These are phyloP conservation scores for Noctua janthina DNA, from an alignment of 2,888 invertebrate genomes.

Conservation along the genomic window DNA sequence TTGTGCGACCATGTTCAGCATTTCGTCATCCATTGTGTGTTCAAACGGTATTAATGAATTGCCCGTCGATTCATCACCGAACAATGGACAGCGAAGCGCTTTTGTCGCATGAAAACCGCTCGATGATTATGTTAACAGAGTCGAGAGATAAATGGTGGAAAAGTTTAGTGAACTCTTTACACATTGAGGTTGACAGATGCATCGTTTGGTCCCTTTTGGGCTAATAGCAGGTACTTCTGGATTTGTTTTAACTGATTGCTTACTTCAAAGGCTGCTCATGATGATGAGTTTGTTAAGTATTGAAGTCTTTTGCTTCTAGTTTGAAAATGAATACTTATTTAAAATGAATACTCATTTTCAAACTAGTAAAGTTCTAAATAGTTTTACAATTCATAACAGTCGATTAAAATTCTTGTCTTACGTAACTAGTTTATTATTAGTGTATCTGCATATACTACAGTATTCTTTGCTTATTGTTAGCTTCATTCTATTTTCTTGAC, in stretches of 20 bases:
- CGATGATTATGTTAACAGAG: constrained; percentile 69
- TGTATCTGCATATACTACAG: not conserved
- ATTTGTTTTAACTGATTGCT: not conserved
- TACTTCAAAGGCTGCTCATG: not conserved
- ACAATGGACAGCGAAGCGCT: constrained; percentile 60
- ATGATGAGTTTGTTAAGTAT: too few species aligned
- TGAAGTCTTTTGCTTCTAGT: not conserved
- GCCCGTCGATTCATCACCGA: constrained; percentile 71
- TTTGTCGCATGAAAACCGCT: constrained; percentile 65
- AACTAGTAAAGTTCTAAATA: too few species aligned
- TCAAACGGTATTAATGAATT: constrained; percentile 72
- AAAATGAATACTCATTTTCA: too few species aligned
- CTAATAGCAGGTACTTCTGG: constrained; percentile 8
- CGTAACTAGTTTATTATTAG: not conserved
- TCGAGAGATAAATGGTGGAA: constrained; percentile 62
- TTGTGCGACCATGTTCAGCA: constrained; percentile 50
- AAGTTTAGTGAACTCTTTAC: constrained; percentile 64
- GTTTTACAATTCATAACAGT: not conserved
- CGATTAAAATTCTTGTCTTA: not conserved
- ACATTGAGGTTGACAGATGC: constrained; percentile 30
- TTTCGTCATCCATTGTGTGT: constrained; percentile 71
- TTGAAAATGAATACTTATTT: not conserved
- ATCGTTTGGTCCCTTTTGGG: constrained; percentile 14
- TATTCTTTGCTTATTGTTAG: not conserved
- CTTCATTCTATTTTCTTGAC: too few species aligned